These are phyloP conservation scores for Coreoperca whiteheadi DNA, from an alignment of 2,113 vertebrate genomes.

Conservation along the genomic window DNA sequence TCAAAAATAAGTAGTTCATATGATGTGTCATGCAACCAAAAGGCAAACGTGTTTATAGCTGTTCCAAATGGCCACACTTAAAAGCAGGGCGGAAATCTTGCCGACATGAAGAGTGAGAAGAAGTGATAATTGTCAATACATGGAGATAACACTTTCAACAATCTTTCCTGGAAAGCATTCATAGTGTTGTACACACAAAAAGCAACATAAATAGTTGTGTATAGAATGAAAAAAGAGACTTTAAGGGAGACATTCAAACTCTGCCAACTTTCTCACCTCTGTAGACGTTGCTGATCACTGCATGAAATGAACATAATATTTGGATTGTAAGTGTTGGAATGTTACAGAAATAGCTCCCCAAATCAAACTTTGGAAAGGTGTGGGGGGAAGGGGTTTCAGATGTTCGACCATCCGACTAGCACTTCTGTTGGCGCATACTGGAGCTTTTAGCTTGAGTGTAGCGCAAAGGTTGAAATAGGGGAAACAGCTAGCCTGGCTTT, in stretches of 20 bases:
- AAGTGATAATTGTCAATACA: background rate
- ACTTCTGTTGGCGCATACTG: too few species aligned
- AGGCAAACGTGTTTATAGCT: background rate
- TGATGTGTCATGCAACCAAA: background rate
- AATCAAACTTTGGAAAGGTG: background rate
- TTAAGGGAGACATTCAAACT: background rate
- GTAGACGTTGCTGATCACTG: background rate
- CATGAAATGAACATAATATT: background rate
- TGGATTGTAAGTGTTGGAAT: background rate
- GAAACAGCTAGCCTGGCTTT: too few species aligned
- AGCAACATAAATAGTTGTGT: background rate
- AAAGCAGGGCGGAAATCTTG: background rate
- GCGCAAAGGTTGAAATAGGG: too few species aligned
- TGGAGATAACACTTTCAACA: background rate
- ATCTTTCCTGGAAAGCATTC: background rate
- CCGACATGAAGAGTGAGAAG: background rate
- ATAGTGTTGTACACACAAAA: background rate
- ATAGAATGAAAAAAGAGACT: background rate
- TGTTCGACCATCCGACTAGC: background rate
- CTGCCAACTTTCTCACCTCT: background rate
- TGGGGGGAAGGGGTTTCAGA: background rate
- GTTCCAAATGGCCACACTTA: background rate
- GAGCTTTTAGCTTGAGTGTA: too few species aligned
- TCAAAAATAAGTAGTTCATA: background rate
- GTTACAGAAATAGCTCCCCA: background rate